A percentile compares a stretch with the other conserved stretches of the same genome.
These are phyloP conservation scores for Willisornis vidua DNA, from an alignment of 2,113 vertebrate genomes.

Conservation along the genomic window DNA sequence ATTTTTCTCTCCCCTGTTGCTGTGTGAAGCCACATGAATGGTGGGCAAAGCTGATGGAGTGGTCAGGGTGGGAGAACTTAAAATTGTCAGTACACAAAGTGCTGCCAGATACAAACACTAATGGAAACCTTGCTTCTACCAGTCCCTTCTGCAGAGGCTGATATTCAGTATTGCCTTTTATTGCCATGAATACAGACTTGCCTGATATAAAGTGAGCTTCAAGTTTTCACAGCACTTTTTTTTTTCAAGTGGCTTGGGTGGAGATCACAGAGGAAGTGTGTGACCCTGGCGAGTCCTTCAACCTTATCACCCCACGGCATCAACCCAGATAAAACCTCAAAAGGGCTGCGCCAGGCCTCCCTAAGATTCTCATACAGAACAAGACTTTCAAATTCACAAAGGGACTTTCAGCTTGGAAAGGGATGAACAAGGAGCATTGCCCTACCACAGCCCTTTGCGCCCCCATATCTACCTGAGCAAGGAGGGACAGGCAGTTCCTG, in stretches of 20 bases:
- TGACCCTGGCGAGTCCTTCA: not conserved
- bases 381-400: not conserved
- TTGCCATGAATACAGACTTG: not conserved
- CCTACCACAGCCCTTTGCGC: not conserved
- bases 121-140: conserved; percentile 25
- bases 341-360: not conserved
- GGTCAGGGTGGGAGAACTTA: not conserved
- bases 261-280: conserved; percentile 37
- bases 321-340: not conserved
- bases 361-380: not conserved
- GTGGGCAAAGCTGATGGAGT: not conserved
- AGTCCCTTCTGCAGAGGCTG: not conserved
- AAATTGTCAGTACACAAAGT: not conserved
- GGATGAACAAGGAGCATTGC: not conserved
- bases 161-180: not conserved
- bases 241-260: conserved; percentile 14
- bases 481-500: not conserved
- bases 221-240: not conserved
- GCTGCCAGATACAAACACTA: not conserved
- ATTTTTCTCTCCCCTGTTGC: not conserved
- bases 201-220: not conserved
- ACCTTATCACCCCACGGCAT: not conserved
- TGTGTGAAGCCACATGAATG: not conserved
- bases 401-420: not conserved
- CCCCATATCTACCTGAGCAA: fast-evolving